These are phyloP conservation scores for Colaptes auratus DNA, from an alignment of 2,113 vertebrate genomes.

Conservation along the genomic window DNA sequence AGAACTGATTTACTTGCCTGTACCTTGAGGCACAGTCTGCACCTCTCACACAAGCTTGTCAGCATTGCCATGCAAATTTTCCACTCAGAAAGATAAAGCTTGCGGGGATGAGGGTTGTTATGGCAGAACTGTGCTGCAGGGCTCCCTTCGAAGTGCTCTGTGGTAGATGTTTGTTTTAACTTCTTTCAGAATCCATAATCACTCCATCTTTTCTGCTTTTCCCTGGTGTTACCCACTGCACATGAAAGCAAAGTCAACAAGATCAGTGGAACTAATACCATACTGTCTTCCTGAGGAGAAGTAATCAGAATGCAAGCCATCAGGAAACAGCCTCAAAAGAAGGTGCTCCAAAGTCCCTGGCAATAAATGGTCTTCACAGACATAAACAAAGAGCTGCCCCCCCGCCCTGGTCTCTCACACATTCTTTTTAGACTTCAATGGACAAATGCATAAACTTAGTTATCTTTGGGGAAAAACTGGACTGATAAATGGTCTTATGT, in stretches of 20 bases:
- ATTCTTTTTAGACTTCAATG: background rate
- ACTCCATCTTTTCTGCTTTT: constrained; percentile 45
- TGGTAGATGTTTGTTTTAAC: constrained; percentile 56
- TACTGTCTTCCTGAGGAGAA: constrained; percentile 34
- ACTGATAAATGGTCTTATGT: background rate
- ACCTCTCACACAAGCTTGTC: background rate
- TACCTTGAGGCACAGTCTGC: background rate
- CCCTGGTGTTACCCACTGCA: background rate
- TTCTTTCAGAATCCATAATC: constrained; percentile 61
- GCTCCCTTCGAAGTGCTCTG: constrained; percentile 35
- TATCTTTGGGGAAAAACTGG: background rate
- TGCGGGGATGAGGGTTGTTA: constrained; percentile 15
- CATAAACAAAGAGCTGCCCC: background rate
- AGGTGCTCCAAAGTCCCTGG: constrained; percentile 26
- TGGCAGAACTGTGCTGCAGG: constrained; percentile 26
- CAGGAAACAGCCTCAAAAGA: constrained; percentile 13
- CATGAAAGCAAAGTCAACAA: constrained; percentile 63
- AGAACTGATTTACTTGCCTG: background rate
- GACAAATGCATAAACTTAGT: background rate
- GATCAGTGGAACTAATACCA: constrained; percentile 42
- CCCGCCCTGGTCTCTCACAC: background rate
- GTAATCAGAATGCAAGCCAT: constrained; percentile 39
- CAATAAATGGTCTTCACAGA: background rate
- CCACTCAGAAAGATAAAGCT: constrained; percentile 30
- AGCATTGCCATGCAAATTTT: constrained; percentile 22